Evolutionary conservation across 2,113 vertebrate genomes (phyloP), one percentile per base, ranked within the genome.

Genomic region (Peucedramus taeniatus): DNA sequence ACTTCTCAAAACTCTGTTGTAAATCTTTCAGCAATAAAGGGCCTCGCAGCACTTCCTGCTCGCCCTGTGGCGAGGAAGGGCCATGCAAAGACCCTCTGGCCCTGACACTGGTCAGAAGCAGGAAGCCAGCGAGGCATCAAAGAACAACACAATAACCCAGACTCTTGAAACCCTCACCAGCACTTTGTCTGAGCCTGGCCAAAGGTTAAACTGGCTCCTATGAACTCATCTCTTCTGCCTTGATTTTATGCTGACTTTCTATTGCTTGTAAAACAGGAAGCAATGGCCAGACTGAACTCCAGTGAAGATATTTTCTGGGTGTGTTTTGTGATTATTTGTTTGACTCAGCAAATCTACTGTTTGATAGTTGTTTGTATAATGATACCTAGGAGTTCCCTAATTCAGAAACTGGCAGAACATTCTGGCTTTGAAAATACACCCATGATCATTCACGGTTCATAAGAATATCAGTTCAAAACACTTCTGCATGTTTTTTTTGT

Each of bases 11-110:
- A 35, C 30, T 10, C 1, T 13, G 56, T 26, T 69, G 68, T 56
- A 66, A 63, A 53, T 30, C 59, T 77, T 77, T 85, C 78, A 39
- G 77, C 85, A 77, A 57, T 5, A 21, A 39, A 31, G 17, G 5
- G 45, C 74, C 83, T 71, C 0, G 2, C 57, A 11, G 76, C 44
- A 30, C 85, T 96, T 97, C 95, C 96, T 95, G 83, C 90, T 77
- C 1, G 0, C 57, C 24, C 59, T 51, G 39, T 2, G 0, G 42
- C 2, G 7, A 66, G 75, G 42, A 45, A 95, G 44, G 45, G n/a
- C 39, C 68, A 5, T 0, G 8, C 42, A 10, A 49, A 31, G 22
- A 3, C 26, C 1, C 7, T 5, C 61, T 42, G 87, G 22, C 45
- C 51, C 59, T 27, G 44, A 7, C 64, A 3, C 30, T 31, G 69